These are phyloP conservation scores for Leucopsar rothschildi DNA, from an alignment of 2,113 vertebrate genomes.

Conservation along the genomic window DNA sequence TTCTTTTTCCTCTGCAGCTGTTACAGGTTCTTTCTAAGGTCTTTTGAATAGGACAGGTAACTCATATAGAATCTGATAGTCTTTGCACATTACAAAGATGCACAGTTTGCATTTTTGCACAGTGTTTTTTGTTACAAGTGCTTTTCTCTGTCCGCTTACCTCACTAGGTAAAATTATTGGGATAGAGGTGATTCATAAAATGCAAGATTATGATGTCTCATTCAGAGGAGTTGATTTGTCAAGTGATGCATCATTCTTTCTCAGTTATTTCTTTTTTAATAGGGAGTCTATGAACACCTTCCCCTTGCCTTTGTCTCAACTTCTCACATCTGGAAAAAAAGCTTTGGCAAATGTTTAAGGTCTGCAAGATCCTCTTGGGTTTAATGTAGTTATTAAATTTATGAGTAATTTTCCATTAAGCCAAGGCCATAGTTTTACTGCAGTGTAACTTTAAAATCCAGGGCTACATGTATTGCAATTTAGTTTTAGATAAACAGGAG, in stretches of 20 bases:
- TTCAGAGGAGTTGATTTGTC: background rate
- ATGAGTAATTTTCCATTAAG: conserved; percentile 42
- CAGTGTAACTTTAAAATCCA: background rate
- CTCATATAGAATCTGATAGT: background rate
- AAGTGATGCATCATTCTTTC: background rate
- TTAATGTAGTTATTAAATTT: conserved; percentile 52
- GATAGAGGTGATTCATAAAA: background rate
- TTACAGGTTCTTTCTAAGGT: background rate
- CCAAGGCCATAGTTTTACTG: background rate
- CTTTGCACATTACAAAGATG: background rate
- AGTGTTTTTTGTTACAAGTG: background rate
- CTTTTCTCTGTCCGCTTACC: background rate
- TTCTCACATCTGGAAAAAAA: conserved; percentile 49
- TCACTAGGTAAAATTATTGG: background rate
- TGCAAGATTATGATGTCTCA: background rate
- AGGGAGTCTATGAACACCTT: background rate
- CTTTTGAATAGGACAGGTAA: background rate
- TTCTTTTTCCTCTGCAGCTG: background rate
- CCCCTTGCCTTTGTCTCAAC: background rate
- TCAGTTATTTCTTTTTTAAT: background rate
- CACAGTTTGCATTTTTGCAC: background rate
- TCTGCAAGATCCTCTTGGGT: conserved; percentile 6
- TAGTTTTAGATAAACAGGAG: background rate
- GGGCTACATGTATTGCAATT: background rate
- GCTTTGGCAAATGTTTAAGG: conserved; percentile 21